Conservation (phyloP, 2,797 vertebrate species). For the Dicrostonyx torquatus region DNA sequence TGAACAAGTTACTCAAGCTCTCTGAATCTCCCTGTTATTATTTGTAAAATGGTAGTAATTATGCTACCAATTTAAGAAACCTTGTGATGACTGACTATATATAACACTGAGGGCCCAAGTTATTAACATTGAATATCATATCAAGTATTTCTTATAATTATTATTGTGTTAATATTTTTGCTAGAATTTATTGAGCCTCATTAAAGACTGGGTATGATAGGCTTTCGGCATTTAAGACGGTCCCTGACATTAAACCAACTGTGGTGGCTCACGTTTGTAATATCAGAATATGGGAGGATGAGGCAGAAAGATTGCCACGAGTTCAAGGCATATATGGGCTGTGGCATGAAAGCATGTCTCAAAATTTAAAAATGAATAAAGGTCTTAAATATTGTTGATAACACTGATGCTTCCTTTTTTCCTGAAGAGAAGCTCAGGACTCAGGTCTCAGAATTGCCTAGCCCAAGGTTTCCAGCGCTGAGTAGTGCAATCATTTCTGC, state of each 20-base stretch:
- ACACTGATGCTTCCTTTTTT: background rate
- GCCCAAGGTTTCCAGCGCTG: background rate
- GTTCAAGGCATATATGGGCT: background rate
- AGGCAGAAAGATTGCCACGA: background rate
- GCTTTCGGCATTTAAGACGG: background rate
- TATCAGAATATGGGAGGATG: background rate
- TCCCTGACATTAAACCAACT: background rate
- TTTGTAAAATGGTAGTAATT: background rate
- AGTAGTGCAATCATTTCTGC: background rate
- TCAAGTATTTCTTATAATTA: background rate
- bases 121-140: rapidly evolving
- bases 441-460: background rate
- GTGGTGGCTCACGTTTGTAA: background rate
- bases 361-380: background rate
- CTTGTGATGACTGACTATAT: background rate
- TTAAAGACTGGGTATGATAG: too few species aligned
- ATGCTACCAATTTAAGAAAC: background rate
- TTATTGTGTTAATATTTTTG: background rate
- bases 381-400: background rate
- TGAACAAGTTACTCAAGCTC: background rate
- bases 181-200: background rate
- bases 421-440: background rate
- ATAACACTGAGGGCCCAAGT: background rate
- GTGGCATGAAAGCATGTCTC: background rate
- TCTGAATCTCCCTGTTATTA: background rate